Evolutionary conservation across 2,797 vertebrate genomes (phyloP), one percentile per base, ranked within the genome.

Genomic region (Steatocranus sp.): DNA sequence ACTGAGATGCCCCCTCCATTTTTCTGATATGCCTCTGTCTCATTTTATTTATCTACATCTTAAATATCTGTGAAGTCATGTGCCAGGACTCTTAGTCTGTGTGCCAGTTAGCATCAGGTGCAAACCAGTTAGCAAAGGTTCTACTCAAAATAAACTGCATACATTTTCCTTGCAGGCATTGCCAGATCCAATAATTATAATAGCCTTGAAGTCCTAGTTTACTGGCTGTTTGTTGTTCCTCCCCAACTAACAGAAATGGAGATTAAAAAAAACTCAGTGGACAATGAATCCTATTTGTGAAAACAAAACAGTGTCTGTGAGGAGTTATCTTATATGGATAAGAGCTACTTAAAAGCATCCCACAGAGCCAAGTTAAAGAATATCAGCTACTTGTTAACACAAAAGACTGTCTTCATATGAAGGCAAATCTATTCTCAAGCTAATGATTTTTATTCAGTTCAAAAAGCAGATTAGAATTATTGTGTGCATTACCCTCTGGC

Each of bases 261-360:
- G 48, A 78, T 58, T 66, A 78, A 58, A 79, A 85, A 82, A 27
- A 81, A 81, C 80, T 82, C 76, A 86, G 66, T 90, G 86, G 88
- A 90, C 46, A 8, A 83, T 38, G 74, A 91, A 87, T 92, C 88
- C 88, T 78, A 81, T 91, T 87, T 87, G 43, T 81, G 80, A 86
- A 81, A 87, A 91, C 73, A 91, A 89, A 90, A 86, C 79, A 54
- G 34, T 27, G 46, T 34, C 81, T 73, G 68, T 78, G 84, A 84
- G 50, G 85, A 90, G 82, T 88, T 73, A 83, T 76, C 48, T 70
- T 79, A 78, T 87, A 85, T 32, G 78, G 78, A 90, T 88, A 86
- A 91, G 82, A 68, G 70, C 75, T 78, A 79, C 81, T 91, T 87
- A 90, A 87, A 90, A 7, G 20, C 74, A 79, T 87, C 81, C 70